Percentiles rank a stretch among this genome's conserved stretches.
These are phyloP conservation scores for Hirudo medicinalis DNA, from an alignment of 1,140 invertebrate species.

Conservation along the genomic window DNA sequence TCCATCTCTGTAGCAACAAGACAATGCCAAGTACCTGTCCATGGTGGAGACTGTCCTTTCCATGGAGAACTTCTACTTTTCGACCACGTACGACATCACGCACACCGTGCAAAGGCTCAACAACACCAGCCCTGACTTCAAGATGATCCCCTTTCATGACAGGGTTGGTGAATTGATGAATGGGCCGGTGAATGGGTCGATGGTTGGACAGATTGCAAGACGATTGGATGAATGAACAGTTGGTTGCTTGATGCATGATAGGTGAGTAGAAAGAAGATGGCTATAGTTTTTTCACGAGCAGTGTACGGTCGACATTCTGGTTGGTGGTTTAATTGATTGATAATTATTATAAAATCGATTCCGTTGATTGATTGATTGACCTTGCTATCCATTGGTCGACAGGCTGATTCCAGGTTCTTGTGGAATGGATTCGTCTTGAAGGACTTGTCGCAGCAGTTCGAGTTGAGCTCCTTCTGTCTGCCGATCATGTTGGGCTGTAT, in stretches of 20 bases:
- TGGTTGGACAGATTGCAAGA: no score
- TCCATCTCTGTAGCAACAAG: constrained; percentile 44
- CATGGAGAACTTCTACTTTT: constrained; percentile 76
- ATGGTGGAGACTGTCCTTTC: constrained; percentile 65
- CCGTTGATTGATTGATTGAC: not conserved
- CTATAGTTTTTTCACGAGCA: no score
- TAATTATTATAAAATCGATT: not conserved
- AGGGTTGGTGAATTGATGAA: constrained; percentile 32
- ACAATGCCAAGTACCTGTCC: constrained; percentile 63
- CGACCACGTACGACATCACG: constrained; percentile 80
- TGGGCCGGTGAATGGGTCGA: no score
- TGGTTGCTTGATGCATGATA: no score
- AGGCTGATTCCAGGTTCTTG: constrained; percentile 72
- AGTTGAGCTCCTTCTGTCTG: constrained; percentile 62
- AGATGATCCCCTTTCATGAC: constrained; percentile 49
- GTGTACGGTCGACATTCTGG: not conserved
- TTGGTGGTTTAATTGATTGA: constrained; percentile 7
- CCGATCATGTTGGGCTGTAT: constrained; percentile 80
- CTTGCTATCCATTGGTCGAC: not conserved
- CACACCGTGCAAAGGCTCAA: constrained; percentile 78
- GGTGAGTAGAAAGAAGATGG: no score
- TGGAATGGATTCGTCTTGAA: constrained; percentile 75
- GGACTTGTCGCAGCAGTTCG: constrained; percentile 36
- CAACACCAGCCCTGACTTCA: constrained; percentile 71
- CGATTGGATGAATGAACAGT: no score